Conservation (phyloP, 2,797 vertebrate species). For the Takifugu ocellatus region DNA sequence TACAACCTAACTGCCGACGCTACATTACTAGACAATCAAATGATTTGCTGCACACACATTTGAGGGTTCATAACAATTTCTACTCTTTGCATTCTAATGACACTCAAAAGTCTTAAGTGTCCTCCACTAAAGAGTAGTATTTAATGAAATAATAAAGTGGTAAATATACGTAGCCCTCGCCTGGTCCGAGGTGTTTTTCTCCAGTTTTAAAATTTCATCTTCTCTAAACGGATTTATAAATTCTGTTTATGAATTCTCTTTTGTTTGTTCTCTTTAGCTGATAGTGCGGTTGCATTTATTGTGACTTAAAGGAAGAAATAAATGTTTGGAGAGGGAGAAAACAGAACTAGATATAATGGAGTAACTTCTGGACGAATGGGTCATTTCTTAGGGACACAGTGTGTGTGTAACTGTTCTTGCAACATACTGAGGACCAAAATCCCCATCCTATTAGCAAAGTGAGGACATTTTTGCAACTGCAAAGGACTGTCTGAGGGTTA, state of each 20-base stretch:
- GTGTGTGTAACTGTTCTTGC: slow-evolving; percentile 29
- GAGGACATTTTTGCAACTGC: no score
- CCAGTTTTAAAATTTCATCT: no score
- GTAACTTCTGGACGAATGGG: slow-evolving; percentile 77
- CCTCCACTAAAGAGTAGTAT: slow-evolving; percentile 43
- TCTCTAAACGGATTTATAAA: no score
- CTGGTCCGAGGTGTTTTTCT: no score
- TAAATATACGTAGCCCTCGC: no score
- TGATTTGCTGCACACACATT: slow-evolving; percentile 43
- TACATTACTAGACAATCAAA: slow-evolving; percentile 60
- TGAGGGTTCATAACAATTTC: slow-evolving; percentile 37
- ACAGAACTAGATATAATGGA: slow-evolving; percentile 74
- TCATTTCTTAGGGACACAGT: slow-evolving; percentile 55
- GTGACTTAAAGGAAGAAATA: slow-evolving; percentile 79
- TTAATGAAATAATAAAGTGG: slow-evolving; percentile 39
- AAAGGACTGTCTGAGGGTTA: no score
- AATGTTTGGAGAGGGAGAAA: slow-evolving; percentile 47
- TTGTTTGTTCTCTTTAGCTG: slow-evolving; percentile 81
- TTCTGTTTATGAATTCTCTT: slow-evolving; percentile 58
- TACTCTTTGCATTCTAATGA: slow-evolving; percentile 49
- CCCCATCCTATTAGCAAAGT: no score
- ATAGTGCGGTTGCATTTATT: slow-evolving; percentile 87
- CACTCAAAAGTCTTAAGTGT: slow-evolving; percentile 47
- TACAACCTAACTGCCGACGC: slow-evolving; percentile 44
- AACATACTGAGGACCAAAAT: no score